phyloP scores from a whole-genome alignment of 2,113 vertebrate species.

The Hyla sarda region DNA sequence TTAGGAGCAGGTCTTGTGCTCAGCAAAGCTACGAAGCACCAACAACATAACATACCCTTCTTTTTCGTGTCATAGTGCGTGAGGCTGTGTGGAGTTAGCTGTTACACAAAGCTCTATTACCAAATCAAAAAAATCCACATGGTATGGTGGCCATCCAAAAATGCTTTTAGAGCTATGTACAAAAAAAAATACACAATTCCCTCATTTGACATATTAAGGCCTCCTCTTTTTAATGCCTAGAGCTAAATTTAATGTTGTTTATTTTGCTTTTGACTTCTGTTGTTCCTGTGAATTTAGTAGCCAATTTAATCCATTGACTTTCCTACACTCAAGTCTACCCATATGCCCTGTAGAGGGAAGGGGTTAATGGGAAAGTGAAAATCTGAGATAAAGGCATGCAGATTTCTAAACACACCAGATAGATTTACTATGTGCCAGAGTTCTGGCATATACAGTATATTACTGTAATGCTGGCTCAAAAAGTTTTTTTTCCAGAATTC shows the following conservation, averaged over 20 bases:
- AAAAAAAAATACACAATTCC: conserved; percentile 6
- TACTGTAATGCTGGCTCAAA: no score
- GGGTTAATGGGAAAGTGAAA: no score
- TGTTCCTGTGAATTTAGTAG: neutral
- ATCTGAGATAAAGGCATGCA: no score
- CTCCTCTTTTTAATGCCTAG: conserved; percentile 8
- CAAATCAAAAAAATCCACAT: neutral
- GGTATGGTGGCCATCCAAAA: conserved; percentile 9
- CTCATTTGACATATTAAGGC: neutral
- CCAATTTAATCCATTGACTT: conserved; percentile 1
- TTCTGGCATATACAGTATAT: no score
- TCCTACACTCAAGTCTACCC: no score
- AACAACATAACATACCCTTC: neutral
- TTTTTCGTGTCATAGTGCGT: neutral
- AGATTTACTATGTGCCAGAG: no score
- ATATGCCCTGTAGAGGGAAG: no score
- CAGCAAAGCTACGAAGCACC: neutral
- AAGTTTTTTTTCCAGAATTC: no score
- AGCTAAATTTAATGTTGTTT: conserved; percentile 29
- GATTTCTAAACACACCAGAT: no score
- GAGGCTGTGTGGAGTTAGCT: neutral
- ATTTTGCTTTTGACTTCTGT: conserved; percentile 44
- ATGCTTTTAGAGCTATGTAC: conserved; percentile 34
- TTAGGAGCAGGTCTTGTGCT: neutral
- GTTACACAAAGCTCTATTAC: conserved; percentile 23